Conservation (phyloP, 2,113 vertebrate genomes). For the Cyphomyrus discorhynchus region DNA sequence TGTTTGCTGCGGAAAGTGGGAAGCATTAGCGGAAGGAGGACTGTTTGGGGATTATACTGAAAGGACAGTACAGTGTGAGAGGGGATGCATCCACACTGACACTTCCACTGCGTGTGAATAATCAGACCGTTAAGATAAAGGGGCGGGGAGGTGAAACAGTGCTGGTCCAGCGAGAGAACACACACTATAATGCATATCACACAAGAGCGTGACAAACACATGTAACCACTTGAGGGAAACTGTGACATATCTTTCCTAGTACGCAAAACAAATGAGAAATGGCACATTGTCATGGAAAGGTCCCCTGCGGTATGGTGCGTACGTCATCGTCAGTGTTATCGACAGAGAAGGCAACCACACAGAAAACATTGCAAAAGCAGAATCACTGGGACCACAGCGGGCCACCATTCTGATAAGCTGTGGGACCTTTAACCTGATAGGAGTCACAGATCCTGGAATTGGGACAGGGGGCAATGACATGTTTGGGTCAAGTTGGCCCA, state of each 20-base stretch:
- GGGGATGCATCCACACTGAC: background rate
- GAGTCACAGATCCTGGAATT: background rate
- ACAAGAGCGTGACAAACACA: background rate
- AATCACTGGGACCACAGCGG: background rate
- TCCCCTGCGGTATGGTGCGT: background rate
- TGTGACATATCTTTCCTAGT: background rate
- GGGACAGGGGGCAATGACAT: background rate
- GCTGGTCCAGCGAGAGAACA: background rate
- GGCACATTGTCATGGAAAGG: background rate
- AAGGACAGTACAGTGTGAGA: background rate
- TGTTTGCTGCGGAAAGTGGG: constrained; percentile 50
- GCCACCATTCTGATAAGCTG: background rate
- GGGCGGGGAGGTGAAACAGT: background rate
- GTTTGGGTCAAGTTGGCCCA: no score
- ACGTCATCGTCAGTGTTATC: background rate
- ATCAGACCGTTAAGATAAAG: background rate
- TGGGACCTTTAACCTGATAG: background rate
- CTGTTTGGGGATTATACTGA: background rate
- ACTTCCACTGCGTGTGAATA: background rate
- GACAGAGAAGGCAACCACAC: background rate
- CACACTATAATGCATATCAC: no score
- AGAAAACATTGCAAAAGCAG: background rate
- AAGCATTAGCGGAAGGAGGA: background rate
- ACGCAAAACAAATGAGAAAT: background rate
- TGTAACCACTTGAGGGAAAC: background rate